These are phyloP conservation scores for Typhlomys cinereus DNA, from an alignment of 2,113 vertebrate genomes.

Conservation along the genomic window DNA sequence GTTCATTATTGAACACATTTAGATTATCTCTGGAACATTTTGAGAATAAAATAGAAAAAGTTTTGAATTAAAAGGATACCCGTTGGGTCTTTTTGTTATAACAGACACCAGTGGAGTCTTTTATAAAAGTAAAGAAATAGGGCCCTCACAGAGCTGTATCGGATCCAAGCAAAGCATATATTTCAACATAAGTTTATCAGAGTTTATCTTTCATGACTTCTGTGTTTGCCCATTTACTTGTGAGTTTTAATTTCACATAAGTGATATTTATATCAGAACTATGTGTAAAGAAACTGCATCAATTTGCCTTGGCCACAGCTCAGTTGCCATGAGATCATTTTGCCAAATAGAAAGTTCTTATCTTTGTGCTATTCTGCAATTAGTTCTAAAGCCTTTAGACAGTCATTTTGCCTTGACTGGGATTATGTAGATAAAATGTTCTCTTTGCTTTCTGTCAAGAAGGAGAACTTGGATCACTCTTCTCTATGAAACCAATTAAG, in stretches of 20 bases:
- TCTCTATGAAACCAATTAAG: neutral
- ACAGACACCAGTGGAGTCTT: too few relatives aligned
- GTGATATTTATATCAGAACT: neutral
- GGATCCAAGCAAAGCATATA: neutral
- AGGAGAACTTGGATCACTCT: neutral
- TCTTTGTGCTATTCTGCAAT: neutral
- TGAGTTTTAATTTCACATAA: neutral
- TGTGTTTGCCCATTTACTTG: neutral
- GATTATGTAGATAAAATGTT: neutral
- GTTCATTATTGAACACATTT: neutral
- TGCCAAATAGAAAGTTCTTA: neutral
- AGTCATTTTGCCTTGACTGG: neutral
- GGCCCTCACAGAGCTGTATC: neutral
- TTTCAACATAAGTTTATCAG: slow-evolving; percentile 7
- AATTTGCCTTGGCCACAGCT: neutral
- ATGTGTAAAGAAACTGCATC: neutral
- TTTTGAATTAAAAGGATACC: neutral
- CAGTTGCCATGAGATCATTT: slow-evolving; percentile 24
- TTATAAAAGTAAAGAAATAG: neutral
- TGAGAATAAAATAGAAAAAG: neutral
- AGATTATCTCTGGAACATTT: neutral
- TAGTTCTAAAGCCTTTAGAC: neutral
- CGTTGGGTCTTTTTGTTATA: too few relatives aligned
- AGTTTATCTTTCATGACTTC: neutral
- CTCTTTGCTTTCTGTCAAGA: neutral